Evolutionary conservation across 2,888 invertebrate genomes (phyloP).

Genomic region (Hypercompe scribonia): DNA sequence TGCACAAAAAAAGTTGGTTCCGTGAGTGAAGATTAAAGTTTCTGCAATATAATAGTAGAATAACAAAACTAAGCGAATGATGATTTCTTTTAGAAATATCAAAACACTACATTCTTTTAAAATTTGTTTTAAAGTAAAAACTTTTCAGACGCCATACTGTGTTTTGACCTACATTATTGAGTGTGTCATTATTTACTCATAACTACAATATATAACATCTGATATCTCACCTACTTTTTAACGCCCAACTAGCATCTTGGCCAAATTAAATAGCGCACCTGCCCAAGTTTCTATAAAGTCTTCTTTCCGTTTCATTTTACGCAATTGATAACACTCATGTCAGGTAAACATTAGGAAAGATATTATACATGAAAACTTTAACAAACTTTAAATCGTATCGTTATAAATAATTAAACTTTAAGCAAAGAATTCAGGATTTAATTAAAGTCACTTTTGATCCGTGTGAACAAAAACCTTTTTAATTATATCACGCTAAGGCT

Average conservation of each 20-base stretch:
- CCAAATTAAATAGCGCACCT: too few relatives aligned
- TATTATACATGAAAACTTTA: not conserved
- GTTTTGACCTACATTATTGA: too few relatives aligned
- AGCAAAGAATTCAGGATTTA: not conserved
- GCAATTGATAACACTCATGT: not conserved
- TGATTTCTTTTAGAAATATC: not conserved
- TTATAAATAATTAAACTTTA: not conserved
- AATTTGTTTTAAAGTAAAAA: not conserved
- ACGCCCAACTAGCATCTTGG: too few relatives aligned
- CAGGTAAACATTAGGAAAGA: not conserved
- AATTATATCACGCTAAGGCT: not conserved
- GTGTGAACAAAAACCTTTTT: not conserved
- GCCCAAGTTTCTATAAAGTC: too few relatives aligned
- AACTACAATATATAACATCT: too few relatives aligned
- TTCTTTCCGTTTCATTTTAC: not conserved
- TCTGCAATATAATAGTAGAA: not conserved
- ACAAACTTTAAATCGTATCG: not conserved
- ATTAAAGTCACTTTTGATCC: not conserved
- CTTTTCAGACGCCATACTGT: too few relatives aligned
- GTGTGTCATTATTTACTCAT: too few relatives aligned
- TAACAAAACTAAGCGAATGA: not conserved
- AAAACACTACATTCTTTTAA: not conserved
- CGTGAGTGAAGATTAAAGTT: not conserved
- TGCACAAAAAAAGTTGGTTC: not conserved
- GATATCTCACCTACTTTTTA: too few relatives aligned